Conservation (phyloP, 2,888 invertebrate species). For the Ennomos quercinarius region DNA sequence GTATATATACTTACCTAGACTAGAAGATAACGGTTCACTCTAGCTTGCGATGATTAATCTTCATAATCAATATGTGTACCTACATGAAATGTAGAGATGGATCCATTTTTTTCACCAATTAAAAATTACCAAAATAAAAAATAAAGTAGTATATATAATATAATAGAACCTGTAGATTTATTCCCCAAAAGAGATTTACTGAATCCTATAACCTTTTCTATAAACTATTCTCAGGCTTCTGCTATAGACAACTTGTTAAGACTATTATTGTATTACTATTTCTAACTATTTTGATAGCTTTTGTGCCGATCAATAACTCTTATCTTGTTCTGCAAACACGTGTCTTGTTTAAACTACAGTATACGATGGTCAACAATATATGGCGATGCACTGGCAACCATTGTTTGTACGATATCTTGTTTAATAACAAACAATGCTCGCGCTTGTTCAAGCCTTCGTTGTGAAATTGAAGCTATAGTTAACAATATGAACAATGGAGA, state of each 20-base stretch:
- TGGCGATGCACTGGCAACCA: conserved; percentile 34
- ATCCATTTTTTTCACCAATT: no score
- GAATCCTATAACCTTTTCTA: no score
- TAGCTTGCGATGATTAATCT: no score
- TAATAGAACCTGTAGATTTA: no score
- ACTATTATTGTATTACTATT: conserved; percentile 13
- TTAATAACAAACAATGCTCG: conserved; percentile 50
- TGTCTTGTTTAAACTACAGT: conserved; percentile 1
- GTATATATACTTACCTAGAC: no score
- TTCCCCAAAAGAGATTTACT: no score
- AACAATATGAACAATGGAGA: not conserved
- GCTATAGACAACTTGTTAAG: conserved; percentile 9
- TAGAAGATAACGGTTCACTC: no score
- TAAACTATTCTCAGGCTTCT: no score
- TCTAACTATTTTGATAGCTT: not conserved
- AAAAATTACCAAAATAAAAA: no score
- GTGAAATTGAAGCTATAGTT: conserved; percentile 12
- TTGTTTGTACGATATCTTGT: conserved; percentile 51
- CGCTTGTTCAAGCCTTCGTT: conserved; percentile 48
- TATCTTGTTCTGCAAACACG: conserved; percentile 12
- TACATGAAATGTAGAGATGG: no score
- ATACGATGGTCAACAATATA: conserved; percentile 6
- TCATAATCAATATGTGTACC: no score
- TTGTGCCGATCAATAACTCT: conserved; percentile 7
- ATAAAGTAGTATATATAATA: no score